Evolutionary conservation across 2,113 vertebrate genomes (phyloP).

Genomic region (Crotophaga sulcirostris): DNA sequence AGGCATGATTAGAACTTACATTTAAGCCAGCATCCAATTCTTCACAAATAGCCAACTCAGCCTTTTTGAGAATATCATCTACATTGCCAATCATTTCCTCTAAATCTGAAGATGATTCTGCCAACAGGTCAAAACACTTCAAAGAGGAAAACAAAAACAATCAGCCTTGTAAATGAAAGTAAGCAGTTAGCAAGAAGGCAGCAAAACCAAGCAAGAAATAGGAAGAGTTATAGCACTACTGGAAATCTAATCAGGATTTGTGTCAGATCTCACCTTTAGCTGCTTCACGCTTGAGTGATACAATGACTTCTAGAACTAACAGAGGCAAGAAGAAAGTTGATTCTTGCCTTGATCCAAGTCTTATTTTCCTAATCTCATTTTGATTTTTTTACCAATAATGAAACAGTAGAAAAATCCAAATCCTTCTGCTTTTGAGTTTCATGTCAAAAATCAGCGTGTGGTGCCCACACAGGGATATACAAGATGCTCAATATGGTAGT

Average conservation of each 20-base stretch:
- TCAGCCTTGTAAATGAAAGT: not conserved
- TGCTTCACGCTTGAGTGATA: not conserved
- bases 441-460: not conserved
- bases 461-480: not conserved
- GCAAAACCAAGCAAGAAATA: not conserved
- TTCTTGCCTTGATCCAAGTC: not conserved
- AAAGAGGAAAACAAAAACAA: not conserved
- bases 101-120: constrained; percentile 33
- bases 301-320: not conserved
- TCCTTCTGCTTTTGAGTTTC: not conserved
- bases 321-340: not conserved
- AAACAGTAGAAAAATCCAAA: not conserved
- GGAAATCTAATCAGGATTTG: not conserved
- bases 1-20: constrained; percentile 59
- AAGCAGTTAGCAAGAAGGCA: not conserved
- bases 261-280: not conserved
- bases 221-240: not conserved
- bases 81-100: constrained; percentile 35
- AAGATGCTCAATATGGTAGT: not conserved
- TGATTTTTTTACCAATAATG: not conserved
- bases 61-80: constrained; percentile 71
- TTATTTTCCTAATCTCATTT: not conserved
- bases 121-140: constrained; percentile 71
- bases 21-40: constrained; percentile 71
- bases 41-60: constrained; percentile 66